Evolutionary conservation across 1,140 invertebrate genomes (phyloP), one percentile per base, ranked within the genome.

Genomic region (Bombus fervidus): DNA sequence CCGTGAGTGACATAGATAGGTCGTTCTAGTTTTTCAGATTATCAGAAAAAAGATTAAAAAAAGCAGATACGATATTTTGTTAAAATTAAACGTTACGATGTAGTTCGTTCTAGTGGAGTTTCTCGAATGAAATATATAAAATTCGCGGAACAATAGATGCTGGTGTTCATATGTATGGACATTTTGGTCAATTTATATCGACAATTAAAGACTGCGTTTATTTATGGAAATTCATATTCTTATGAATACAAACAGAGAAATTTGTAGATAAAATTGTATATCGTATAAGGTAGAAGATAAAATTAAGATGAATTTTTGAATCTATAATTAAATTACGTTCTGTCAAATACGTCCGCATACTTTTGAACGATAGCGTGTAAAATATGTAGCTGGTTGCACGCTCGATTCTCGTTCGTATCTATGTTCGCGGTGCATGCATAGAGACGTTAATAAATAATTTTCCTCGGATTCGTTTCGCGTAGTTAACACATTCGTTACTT

Each of bases 91-190:
- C 47, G 18, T 53, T 53, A 53, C 8, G 6, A 2, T 8, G 4
- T 22, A 8, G 47, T 53, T 53, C 47, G 47, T 53, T 53, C 5
- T 22, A 8, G 18, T 22, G 18, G 18, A 53, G 18, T 53, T 53
- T 53, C 18, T 53, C 18, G 5, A 22, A 22, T 22, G 5, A 53
- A 8, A 53, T 53, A 22, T 22, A 22, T 22, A 22, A 53, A 53
- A 53, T 53, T 22, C 1, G 6, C 0, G 5, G 0, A 15, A 22
- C 47, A 6, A 1, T 18, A 0, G 6, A 22, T 0, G 6, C 59
- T n/a, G 1, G 13, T n/a, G 28, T 12, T 62, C 28, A 9, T n/a
- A 12, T 4, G 10, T 12, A 28, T 62, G 12, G 28, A 62, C 25
- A 12, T 62, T 62, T 62, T 62, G 1, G 10, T 59, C 28, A 3